Conservation (phyloP, 2,888 invertebrate species). For the Tuta absoluta region DNA sequence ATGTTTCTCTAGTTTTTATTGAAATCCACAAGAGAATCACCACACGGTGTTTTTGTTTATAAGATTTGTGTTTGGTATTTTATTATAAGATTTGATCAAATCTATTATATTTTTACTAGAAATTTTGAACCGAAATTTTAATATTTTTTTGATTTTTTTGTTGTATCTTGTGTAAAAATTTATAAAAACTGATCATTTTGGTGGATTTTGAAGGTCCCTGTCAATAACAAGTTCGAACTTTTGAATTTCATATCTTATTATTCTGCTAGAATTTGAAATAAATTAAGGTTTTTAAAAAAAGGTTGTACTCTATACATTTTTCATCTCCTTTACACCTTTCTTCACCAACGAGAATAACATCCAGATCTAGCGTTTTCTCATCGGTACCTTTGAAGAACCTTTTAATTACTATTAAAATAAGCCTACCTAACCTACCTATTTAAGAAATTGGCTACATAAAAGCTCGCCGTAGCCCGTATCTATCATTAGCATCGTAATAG, state of each 20-base stretch:
- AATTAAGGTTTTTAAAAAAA: too few species aligned
- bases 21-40: constrained; percentile 20
- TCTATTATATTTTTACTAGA: constrained; percentile 33
- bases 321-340: too few species aligned
- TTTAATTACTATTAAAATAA: too few species aligned
- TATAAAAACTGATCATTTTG: constrained; percentile 45
- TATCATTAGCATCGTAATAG: constrained; percentile 52
- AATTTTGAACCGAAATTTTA: constrained; percentile 36
- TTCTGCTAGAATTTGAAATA: not conserved
- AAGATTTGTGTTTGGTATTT: constrained; percentile 21
- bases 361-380: too few species aligned
- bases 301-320: too few species aligned
- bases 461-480: constrained; percentile 47
- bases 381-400: too few species aligned
- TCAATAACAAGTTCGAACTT: constrained; percentile 33
- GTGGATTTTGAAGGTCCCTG: not conserved
- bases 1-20: constrained; percentile 33
- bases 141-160: constrained; percentile 39
- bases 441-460: constrained; percentile 5
- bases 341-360: too few species aligned
- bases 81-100: not conserved
- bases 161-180: constrained; percentile 49
- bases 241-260: constrained; percentile 8
- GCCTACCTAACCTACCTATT: too few species aligned
- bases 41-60: constrained; percentile 32